These are phyloP conservation scores for Poeciliopsis prolifica DNA, from an alignment of 2,113 vertebrate genomes.

Conservation along the genomic window DNA sequence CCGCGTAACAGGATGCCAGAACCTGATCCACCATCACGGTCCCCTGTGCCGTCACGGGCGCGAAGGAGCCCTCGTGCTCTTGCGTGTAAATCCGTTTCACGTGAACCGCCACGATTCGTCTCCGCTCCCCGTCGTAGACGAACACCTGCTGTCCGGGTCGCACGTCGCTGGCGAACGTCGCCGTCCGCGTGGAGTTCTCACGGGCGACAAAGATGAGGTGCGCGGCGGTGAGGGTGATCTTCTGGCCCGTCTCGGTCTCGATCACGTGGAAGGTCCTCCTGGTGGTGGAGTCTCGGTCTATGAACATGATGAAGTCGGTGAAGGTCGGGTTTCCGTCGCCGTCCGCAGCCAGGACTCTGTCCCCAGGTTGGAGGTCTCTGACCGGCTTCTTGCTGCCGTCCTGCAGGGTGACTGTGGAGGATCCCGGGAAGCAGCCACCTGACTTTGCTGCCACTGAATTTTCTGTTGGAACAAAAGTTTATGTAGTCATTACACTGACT, in stretches of 20 bases:
- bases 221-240: slow-evolving; percentile 89
- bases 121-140: slow-evolving; percentile 70
- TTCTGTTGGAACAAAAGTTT: slow-evolving; percentile 79
- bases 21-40: slow-evolving; percentile 92
- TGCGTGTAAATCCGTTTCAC: slow-evolving; percentile 88
- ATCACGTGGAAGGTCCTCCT: slow-evolving; percentile 89
- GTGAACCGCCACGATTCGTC: slow-evolving; percentile 75
- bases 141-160: slow-evolving; percentile 86
- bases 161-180: slow-evolving; percentile 85
- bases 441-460: slow-evolving; percentile 97
- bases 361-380: slow-evolving; percentile 85
- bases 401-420: slow-evolving; percentile 86
- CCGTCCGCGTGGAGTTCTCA: slow-evolving; percentile 56
- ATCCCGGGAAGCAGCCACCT: slow-evolving; percentile 94
- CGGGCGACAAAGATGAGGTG: slow-evolving; percentile 87
- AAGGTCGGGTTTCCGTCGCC: slow-evolving; percentile 83
- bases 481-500: no score
- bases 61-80: slow-evolving; percentile 86
- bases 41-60: slow-evolving; percentile 90
- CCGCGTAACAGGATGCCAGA: slow-evolving; percentile 94
- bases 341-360: slow-evolving; percentile 88
- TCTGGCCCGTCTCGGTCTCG: slow-evolving; percentile 84
- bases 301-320: slow-evolving; percentile 94
- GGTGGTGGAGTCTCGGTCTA: slow-evolving; percentile 85
- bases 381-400: slow-evolving; percentile 87